Evolutionary conservation across 2,113 vertebrate genomes (phyloP).

Genomic region (Misgurnus anguillicaudatus): DNA sequence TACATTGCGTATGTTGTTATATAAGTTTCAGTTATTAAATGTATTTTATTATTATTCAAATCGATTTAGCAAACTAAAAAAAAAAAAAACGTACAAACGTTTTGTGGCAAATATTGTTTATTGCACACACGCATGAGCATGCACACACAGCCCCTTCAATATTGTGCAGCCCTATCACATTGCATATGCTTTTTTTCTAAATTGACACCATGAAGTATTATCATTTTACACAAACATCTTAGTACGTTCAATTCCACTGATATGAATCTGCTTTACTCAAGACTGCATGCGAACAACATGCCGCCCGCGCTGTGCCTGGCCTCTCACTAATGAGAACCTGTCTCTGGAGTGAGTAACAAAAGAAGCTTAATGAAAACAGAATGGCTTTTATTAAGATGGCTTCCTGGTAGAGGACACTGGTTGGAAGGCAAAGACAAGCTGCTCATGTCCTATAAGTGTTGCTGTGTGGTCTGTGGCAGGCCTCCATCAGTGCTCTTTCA

Average conservation of each 20-base stretch:
- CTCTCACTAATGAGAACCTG: slow-evolving; percentile 38
- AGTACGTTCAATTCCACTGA: neutral
- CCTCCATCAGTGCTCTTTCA: neutral
- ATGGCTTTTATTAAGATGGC: neutral
- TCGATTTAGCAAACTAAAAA: no score
- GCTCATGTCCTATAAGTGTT: neutral
- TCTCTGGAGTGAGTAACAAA: slow-evolving; percentile 27
- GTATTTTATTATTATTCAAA: no score
- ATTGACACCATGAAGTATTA: neutral
- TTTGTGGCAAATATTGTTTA: no score
- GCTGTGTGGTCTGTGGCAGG: slow-evolving; percentile 24
- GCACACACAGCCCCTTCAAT: no score
- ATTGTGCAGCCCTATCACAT: no score
- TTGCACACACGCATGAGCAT: no score
- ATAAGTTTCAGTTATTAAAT: no score
- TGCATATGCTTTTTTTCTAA: neutral
- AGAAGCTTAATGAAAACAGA: slow-evolving; percentile 29
- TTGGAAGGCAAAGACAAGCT: slow-evolving; percentile 12
- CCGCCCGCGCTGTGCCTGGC: neutral
- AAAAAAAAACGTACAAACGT: no score
- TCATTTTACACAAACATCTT: neutral
- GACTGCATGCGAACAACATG: slow-evolving; percentile 1
- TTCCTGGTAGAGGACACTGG: slow-evolving; percentile 20
- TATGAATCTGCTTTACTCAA: slow-evolving; percentile 11
- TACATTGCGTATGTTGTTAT: neutral